Conservation (phyloP, 1,140 invertebrate species). For the Magallana angulata region DNA sequence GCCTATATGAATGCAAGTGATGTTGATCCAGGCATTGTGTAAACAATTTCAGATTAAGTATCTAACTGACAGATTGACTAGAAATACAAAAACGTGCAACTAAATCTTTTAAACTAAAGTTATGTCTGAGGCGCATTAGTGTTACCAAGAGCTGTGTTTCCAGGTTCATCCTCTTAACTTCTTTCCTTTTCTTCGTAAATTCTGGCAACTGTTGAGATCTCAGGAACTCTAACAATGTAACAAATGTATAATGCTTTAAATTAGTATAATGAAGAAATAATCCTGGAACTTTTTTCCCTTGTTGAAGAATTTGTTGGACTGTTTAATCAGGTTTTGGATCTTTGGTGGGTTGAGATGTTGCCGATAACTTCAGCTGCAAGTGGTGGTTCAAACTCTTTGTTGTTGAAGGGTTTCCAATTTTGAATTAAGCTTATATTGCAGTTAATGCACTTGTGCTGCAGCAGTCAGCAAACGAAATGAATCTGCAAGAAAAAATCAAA, state of each 20-base stretch:
- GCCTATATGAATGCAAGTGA: too few relatives aligned
- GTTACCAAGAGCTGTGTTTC: too few relatives aligned
- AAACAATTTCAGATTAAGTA: too few relatives aligned
- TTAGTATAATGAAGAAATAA: too few relatives aligned
- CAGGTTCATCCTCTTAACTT: too few relatives aligned
- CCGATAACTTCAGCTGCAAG: not conserved
- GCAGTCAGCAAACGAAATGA: not conserved
- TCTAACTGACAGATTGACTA: conserved; percentile 9
- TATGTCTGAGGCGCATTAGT: conserved; percentile 14
- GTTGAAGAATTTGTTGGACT: not conserved
- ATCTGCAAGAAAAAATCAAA: not conserved
- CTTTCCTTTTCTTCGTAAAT: too few relatives aligned
- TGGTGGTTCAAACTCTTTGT: not conserved
- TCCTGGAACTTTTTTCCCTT: conserved; percentile 1
- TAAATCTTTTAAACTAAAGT: conserved; percentile 54
- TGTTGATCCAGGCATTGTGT: too few relatives aligned
- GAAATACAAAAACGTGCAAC: conserved; percentile 53
- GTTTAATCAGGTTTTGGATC: not conserved
- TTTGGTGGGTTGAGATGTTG: not conserved
- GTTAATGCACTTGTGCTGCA: not conserved
- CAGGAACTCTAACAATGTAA: too few relatives aligned
- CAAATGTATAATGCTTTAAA: too few relatives aligned
- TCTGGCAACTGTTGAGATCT: too few relatives aligned
- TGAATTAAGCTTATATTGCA: not conserved
- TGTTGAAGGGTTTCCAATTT: not conserved